Evolutionary conservation across 1,140 invertebrate species (phyloP), one percentile per base, ranked within the genome.

Genomic region (Phymastichus coffea): DNA sequence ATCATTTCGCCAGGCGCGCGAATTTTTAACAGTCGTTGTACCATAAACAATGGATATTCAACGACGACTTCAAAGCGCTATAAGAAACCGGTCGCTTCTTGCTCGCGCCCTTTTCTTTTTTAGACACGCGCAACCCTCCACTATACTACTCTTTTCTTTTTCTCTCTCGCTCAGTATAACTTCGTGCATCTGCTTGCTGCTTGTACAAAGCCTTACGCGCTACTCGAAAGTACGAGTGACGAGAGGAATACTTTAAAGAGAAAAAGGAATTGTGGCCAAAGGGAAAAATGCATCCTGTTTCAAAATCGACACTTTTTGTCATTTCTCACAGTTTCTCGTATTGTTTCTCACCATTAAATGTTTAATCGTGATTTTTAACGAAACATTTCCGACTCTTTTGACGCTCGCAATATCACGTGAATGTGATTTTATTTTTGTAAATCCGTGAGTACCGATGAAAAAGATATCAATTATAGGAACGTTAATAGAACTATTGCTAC

Each of bases 11-110:
- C n/a, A n/a, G n/a, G 23, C 14, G 7, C 12, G 46, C 26, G 15
- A 49, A 49, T 35, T 49, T 49, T 49, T 52, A 25, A 35, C 9
- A 38, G 17, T 20, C 28, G 17, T 35, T 38, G 20, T 25, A 52
- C 35, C 12, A 15, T 9, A 49, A 52, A 38, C 49, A 52, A 52
- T 52, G 49, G 35, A 40, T 52, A 52, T 38, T 38, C 22, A n/a
- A n/a, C n/a, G n/a, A 52, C 35, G 22, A 38, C 33, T 25, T 49
- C 47, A 49, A 49, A 52, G 23, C 7, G 2, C 30, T 12, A 19
- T 40, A 26, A 52, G 49, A 22, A 52, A 52, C 35, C 33, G 17
- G 35, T 52, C 49, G 17, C 12, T 41, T 20, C 20, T 19, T 41
- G 10, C 12, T 33, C 47, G 28, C 4, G 30, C 19, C n/a, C 19